Conservation (phyloP, 2,113 vertebrate genomes). For the Heterocephalus glaber region DNA sequence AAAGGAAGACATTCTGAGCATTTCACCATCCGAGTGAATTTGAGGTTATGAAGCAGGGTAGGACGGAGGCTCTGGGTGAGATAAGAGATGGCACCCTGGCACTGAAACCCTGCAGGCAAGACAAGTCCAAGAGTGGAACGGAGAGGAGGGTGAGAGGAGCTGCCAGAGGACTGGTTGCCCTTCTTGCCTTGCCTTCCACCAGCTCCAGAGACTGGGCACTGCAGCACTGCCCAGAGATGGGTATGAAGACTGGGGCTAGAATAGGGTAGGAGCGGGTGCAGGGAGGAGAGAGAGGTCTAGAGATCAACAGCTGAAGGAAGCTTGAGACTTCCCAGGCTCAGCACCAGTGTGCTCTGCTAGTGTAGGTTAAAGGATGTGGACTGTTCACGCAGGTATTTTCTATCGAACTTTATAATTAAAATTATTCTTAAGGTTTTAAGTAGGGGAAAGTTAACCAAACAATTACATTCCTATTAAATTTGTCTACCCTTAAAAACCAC, state of each 20-base stretch:
- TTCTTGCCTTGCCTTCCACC: neutral
- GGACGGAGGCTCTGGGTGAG: neutral
- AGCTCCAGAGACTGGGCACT: neutral
- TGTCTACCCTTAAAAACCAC: conserved; percentile 40
- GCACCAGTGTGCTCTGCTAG: neutral
- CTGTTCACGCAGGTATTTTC: neutral
- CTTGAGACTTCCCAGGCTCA: too few relatives aligned
- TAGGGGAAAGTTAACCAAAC: conserved; percentile 22
- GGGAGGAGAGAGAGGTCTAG: neutral
- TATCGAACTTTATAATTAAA: neutral
- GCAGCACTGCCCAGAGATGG: neutral
- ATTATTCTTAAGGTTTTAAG: neutral
- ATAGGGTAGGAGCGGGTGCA: neutral
- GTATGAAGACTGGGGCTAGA: too few relatives aligned
- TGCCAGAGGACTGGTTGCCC: neutral
- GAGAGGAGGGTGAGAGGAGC: neutral
- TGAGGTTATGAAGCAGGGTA: too few relatives aligned
- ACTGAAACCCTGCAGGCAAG: too few relatives aligned
- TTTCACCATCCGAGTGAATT: neutral
- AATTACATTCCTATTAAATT: neutral
- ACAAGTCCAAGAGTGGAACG: too few relatives aligned
- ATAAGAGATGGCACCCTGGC: neutral
- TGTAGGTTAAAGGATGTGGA: neutral
- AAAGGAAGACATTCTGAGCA: neutral
- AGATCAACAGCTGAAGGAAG: neutral